Percentiles rank a stretch among this genome's conserved stretches.
phyloP scores from a whole-genome alignment of 1,140 invertebrate genomes.

The Melipona quadrifasciata region DNA sequence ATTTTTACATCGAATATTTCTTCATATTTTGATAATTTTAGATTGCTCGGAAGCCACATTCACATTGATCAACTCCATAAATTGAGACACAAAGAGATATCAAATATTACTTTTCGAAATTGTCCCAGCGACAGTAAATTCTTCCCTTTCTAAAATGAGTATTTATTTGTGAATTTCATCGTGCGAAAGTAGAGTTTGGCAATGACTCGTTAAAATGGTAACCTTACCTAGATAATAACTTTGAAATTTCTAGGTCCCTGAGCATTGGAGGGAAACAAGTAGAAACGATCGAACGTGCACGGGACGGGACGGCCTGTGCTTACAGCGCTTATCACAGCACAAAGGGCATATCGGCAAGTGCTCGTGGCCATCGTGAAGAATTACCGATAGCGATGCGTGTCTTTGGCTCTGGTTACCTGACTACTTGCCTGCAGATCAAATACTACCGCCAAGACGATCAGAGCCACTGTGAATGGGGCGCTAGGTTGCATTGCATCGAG shows the following conservation, averaged over 20 bases:
- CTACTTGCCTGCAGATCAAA: slow-evolving; percentile 83
- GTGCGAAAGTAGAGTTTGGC: too few relatives aligned
- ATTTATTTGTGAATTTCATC: too few relatives aligned
- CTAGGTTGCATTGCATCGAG: slow-evolving; percentile 83
- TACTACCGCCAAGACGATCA: slow-evolving; percentile 82
- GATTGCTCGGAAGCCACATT: too few relatives aligned
- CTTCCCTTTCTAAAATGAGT: too few relatives aligned
- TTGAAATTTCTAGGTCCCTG: slow-evolving; percentile 72
- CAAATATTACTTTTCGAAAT: too few relatives aligned
- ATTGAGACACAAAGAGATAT: too few relatives aligned
- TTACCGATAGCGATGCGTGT: slow-evolving; percentile 79
- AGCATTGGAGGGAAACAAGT: slow-evolving; percentile 78
- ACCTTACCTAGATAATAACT: neutral
- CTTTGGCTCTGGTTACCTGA: slow-evolving; percentile 79
- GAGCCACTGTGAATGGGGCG: slow-evolving; percentile 83
- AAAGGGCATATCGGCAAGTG: slow-evolving; percentile 73
- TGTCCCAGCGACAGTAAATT: too few relatives aligned
- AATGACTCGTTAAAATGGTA: neutral
- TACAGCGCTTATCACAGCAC: slow-evolving; percentile 81
- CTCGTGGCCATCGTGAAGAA: slow-evolving; percentile 79
- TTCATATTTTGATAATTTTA: neutral
- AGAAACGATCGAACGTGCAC: slow-evolving; percentile 77
- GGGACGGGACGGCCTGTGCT: slow-evolving; percentile 80
- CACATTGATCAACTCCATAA: too few relatives aligned
- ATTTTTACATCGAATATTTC: neutral